Conservation (phyloP, 2,888 invertebrate species). For the Oscheius myriophilus region DNA sequence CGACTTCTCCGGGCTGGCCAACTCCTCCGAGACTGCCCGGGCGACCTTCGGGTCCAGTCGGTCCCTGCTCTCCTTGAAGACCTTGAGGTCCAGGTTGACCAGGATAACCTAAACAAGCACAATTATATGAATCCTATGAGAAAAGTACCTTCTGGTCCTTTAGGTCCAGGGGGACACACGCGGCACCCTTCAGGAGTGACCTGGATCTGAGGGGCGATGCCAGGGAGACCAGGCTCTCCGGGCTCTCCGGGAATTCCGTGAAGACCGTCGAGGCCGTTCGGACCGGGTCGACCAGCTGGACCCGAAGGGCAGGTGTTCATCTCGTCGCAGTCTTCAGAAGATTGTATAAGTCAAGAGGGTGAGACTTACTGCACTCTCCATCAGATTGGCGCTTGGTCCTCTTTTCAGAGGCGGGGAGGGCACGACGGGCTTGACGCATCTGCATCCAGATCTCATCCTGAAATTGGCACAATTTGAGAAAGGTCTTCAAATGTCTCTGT, state of each 20-base stretch:
- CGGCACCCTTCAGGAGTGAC: slow-evolving; percentile 37
- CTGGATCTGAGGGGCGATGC: slow-evolving; percentile 42
- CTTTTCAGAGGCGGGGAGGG: slow-evolving; percentile 35
- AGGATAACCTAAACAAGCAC: slow-evolving; percentile 52
- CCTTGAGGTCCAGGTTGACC: slow-evolving; percentile 67
- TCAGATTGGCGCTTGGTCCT: slow-evolving; percentile 36
- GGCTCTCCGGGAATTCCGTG: slow-evolving; percentile 51
- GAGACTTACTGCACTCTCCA: slow-evolving; percentile 43
- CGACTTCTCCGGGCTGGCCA: slow-evolving; percentile 45
- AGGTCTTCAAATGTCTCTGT: background rate
- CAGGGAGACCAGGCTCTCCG: slow-evolving; percentile 45
- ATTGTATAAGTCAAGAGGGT: background rate
- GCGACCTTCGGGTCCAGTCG: slow-evolving; percentile 46
- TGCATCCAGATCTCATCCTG: slow-evolving; percentile 55
- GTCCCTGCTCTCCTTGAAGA: slow-evolving; percentile 70
- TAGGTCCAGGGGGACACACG: slow-evolving; percentile 49
- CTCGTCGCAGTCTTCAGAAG: slow-evolving; percentile 47
- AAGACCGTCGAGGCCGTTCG: slow-evolving; percentile 67
- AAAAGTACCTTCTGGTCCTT: slow-evolving; percentile 34
- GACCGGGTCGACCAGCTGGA: slow-evolving; percentile 63
- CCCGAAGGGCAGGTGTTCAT: slow-evolving; percentile 51
- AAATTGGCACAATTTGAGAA: background rate
- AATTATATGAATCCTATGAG: background rate
- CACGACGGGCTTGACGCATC: slow-evolving; percentile 41
- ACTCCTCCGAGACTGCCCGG: slow-evolving; percentile 69